A percentile compares a stretch with the other conserved stretches of the same genome.
These are phyloP conservation scores for Drosophila navojoa DNA, from an alignment of 1,140 invertebrate genomes.

Conservation along the genomic window DNA sequence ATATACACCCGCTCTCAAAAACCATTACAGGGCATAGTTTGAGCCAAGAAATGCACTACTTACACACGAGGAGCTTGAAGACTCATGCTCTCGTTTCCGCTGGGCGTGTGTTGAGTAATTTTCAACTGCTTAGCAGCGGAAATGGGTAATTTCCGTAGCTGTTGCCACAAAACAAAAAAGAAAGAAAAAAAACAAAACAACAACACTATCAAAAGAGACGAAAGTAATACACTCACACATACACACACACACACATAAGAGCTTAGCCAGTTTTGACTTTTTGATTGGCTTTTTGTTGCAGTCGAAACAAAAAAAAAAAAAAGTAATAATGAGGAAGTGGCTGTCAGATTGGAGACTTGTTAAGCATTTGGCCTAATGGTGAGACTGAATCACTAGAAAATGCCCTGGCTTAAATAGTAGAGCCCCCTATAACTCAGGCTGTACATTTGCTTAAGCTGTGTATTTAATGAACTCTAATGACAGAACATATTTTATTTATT, in stretches of 20 bases:
- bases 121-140: slow-evolving; percentile 65
- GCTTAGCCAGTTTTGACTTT: slow-evolving; percentile 12
- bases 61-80: slow-evolving; percentile 47
- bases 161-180: slow-evolving; percentile 20
- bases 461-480: too few species aligned
- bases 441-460: too few species aligned
- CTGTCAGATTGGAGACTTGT: slow-evolving; percentile 6
- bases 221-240: slow-evolving; percentile 1
- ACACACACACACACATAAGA: neutral
- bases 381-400: neutral
- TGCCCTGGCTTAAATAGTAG: neutral
- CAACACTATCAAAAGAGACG: slow-evolving; percentile 4
- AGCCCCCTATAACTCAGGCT: too few species aligned
- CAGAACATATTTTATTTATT: too few species aligned
- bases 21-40: neutral
- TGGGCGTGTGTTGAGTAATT: slow-evolving; percentile 63
- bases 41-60: slow-evolving; percentile 18
- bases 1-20: too few species aligned
- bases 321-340: slow-evolving; percentile 1
- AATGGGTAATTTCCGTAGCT: slow-evolving; percentile 65
- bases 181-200: slow-evolving; percentile 12
- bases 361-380: neutral
- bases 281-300: slow-evolving; percentile 36
- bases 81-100: slow-evolving; percentile 57
- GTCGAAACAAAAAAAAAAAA: slow-evolving; percentile 5